Conservation (phyloP, 2,888 invertebrate genomes). For the Scotopteryx bipunctaria region DNA sequence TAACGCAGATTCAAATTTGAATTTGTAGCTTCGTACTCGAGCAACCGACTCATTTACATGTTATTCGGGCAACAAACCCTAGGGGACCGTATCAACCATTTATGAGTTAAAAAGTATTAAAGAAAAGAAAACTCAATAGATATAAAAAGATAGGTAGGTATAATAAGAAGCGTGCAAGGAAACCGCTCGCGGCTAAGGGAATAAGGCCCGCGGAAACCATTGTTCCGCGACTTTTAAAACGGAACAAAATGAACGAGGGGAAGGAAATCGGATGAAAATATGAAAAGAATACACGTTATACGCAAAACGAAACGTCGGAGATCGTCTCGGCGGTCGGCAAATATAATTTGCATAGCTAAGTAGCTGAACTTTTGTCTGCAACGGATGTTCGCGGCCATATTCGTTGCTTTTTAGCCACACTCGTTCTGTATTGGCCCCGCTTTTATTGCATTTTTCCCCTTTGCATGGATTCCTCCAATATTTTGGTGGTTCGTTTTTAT, state of each 20-base stretch:
- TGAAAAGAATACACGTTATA: conserved; percentile 82
- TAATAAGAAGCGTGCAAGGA: conserved; percentile 78
- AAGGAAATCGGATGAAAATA: conserved; percentile 83
- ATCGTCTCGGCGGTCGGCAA: conserved; percentile 82
- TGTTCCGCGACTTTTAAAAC: conserved; percentile 81
- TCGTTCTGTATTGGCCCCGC: conserved; percentile 75
- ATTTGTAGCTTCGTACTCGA: conserved; percentile 59
- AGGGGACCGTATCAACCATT: conserved; percentile 81
- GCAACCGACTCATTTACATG: conserved; percentile 78
- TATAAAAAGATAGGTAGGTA: conserved; percentile 71
- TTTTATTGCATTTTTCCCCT: conserved; percentile 83
- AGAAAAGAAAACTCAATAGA: conserved; percentile 80
- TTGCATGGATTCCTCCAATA: conserved; percentile 83
- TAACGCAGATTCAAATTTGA: conserved; percentile 65
- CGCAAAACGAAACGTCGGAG: conserved; percentile 80
- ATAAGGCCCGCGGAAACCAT: conserved; percentile 77
- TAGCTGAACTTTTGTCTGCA: conserved; percentile 82
- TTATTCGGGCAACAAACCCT: conserved; percentile 79
- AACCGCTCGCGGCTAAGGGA: conserved; percentile 75
- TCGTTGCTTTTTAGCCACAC: conserved; percentile 82
- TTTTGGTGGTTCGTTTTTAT: conserved; percentile 81
- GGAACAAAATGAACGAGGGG: conserved; percentile 80
- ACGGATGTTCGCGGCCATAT: conserved; percentile 81
- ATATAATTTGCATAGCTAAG: conserved; percentile 84
- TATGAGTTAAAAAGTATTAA: conserved; percentile 82